Base-by-base conservation (phyloP, 2,797 vertebrate species). In the Microchirus variegatus region DNA sequence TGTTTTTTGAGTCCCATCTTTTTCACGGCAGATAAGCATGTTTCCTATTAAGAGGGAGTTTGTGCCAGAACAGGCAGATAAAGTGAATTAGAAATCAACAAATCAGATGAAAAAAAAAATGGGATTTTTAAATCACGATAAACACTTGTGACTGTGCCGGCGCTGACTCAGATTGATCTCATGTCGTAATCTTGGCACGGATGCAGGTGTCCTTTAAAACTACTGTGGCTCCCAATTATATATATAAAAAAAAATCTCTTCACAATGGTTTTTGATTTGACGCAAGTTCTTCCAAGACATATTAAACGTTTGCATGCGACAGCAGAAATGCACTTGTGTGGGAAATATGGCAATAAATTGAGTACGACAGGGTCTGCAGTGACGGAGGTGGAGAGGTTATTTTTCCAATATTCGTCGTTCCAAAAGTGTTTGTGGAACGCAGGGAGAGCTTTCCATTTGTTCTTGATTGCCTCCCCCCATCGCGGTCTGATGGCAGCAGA, bases 321-420 rank as follows among this genome's bases (percentile, higher is more conserved):
- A 38, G 57, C 65, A 53, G 55, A 50, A 69, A 52, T 0, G 41
- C 47, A 75, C 59, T 84, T 75, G 82, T 41, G 49, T 41, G 53
- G 55, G 31, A 75, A 78, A 76, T 66, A 53, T 70, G 57, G 59
- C 70, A 48, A 80, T 77, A 85, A 73, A 85, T 65, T 80, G 67
- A 66, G 53, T 59, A 26, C 53, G 70, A 72, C 75, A 58, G 41
- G 19, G 50, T 60, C 15, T 59, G 44, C 37, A 53, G 11, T 31
- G 42, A n/a, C 15, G 35, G 53, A 58, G 74, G 58, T 71, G 41
- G 35, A 54, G 59, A 65, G 73, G 68, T 63, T 7, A 68, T 75
- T 75, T 75, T 73, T 76, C 67, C 67, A 82, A 72, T 82, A 80
- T 75, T 50, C 75, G 57, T 61, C 71, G 67, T 45, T 52, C 10